These are phyloP conservation scores for Orthonychiurus folsomi DNA, from an alignment of 2,888 invertebrate species.

Conservation along the genomic window DNA sequence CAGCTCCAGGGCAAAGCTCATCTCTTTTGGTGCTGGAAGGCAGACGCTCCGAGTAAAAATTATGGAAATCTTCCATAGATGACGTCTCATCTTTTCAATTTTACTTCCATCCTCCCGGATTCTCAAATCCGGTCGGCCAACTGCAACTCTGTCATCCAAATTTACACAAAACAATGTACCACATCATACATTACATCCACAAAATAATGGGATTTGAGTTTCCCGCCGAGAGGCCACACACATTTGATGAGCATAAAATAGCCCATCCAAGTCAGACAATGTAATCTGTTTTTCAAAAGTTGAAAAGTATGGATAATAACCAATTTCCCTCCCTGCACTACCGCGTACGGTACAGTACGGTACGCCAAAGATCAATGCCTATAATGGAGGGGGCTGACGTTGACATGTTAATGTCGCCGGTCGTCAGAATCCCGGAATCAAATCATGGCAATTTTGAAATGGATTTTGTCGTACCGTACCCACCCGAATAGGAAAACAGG, in stretches of 20 bases:
- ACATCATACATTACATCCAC: neutral
- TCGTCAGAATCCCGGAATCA: neutral
- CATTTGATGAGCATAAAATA: neutral
- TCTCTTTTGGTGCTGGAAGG: neutral
- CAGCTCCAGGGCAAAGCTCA: neutral
- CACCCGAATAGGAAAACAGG: neutral
- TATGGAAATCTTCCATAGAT: neutral
- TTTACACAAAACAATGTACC: neutral
- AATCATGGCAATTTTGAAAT: neutral
- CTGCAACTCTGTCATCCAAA: too few species aligned
- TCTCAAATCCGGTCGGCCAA: too few species aligned
- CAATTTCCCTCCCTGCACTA: neutral
- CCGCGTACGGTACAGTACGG: constrained; percentile 6
- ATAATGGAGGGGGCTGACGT: neutral
- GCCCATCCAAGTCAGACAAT: neutral
- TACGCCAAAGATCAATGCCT: neutral
- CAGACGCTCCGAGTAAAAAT: neutral
- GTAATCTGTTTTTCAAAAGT: constrained; percentile 6
- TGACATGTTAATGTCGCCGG: neutral
- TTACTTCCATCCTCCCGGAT: too few species aligned
- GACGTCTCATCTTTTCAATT: neutral
- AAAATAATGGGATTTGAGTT: neutral
- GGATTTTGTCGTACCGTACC: neutral
- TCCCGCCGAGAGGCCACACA: neutral
- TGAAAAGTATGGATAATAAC: too few species aligned